Evolutionary conservation across 2,113 vertebrate genomes (phyloP).

Genomic region (Pica pica): DNA sequence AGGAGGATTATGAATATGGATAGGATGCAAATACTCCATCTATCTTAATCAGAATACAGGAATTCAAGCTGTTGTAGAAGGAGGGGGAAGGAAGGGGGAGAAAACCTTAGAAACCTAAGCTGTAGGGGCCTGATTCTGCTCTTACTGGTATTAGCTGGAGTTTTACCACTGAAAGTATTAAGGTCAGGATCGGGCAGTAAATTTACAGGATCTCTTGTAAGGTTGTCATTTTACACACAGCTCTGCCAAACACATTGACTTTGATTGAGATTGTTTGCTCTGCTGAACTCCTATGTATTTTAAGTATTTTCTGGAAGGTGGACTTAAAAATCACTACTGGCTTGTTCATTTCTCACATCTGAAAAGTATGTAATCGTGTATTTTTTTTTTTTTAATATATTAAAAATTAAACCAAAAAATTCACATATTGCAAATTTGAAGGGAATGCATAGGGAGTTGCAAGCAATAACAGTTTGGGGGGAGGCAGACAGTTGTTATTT

Average conservation of each 20-base stretch:
- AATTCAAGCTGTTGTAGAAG: constrained; percentile 73
- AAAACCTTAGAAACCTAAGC: constrained; percentile 53
- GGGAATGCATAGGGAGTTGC: neutral
- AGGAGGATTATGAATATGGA: constrained; percentile 80
- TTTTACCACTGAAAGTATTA: neutral
- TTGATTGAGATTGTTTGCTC: neutral
- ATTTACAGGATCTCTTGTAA: neutral
- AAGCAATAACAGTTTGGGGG: neutral
- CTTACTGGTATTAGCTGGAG: neutral
- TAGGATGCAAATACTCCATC: constrained; percentile 81
- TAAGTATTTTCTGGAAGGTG: neutral
- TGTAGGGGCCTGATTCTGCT: constrained; percentile 14
- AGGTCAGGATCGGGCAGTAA: neutral
- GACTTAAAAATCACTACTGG: neutral
- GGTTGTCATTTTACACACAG: neutral
- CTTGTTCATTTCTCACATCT: neutral
- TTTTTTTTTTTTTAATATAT: neutral
- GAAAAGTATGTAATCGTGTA: neutral
- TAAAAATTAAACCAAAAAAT: neutral
- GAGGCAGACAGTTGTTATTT: constrained; percentile 19
- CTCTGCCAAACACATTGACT: neutral
- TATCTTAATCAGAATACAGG: constrained; percentile 80
- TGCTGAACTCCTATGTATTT: neutral
- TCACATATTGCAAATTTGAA: neutral
- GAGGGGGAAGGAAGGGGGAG: constrained; percentile 13